These are phyloP conservation scores for Priocnemis perturbator DNA, from an alignment of 2,888 invertebrate species.

Conservation along the genomic window DNA sequence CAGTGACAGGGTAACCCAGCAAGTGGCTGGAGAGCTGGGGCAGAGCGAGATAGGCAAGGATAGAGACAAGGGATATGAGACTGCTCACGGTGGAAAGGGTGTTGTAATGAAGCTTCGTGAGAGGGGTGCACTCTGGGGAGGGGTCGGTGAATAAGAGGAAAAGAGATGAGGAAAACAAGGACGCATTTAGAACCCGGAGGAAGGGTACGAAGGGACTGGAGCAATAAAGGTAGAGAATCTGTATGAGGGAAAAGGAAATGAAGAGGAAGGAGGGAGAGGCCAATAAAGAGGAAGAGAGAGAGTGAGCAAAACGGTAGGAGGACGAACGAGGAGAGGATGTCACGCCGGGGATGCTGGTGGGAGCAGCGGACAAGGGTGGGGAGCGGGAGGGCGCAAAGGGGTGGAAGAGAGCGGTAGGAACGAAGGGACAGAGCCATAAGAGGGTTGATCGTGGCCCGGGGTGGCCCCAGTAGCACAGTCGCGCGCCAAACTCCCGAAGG, in stretches of 20 bases:
- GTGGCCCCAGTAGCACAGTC: slow-evolving; percentile 73
- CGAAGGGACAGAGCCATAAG: slow-evolving; percentile 70
- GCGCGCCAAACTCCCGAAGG: slow-evolving; percentile 72
- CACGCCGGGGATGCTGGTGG: slow-evolving; percentile 22
- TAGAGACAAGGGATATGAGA: slow-evolving; percentile 51
- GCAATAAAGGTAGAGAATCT: slow-evolving; percentile 5
- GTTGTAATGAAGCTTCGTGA: slow-evolving; percentile 64
- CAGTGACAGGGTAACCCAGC: slow-evolving; percentile 37
- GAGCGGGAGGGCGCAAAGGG: slow-evolving; percentile 38
- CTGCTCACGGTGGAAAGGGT: slow-evolving; percentile 57
- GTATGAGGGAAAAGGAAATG: slow-evolving; percentile 30
- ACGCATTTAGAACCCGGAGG: too few species aligned
- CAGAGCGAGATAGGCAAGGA: slow-evolving; percentile 42
- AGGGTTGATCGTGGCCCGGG: slow-evolving; percentile 72
- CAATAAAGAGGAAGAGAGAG: slow-evolving; percentile 14
- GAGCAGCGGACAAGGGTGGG: slow-evolving; percentile 14
- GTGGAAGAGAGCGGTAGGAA: slow-evolving; percentile 38
- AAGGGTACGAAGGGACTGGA: too few species aligned
- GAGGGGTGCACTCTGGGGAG: slow-evolving; percentile 20
- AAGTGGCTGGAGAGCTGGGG: slow-evolving; percentile 51
- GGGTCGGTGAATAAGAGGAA: too few species aligned
- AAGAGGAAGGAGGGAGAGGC: slow-evolving; percentile 19
- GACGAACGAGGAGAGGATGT: slow-evolving; percentile 31
- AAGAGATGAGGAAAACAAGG: too few species aligned
- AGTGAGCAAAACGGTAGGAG: slow-evolving; percentile 23